These are phyloP conservation scores for Heliconius cydno DNA, from an alignment of 2,888 invertebrate genomes.

Conservation along the genomic window DNA sequence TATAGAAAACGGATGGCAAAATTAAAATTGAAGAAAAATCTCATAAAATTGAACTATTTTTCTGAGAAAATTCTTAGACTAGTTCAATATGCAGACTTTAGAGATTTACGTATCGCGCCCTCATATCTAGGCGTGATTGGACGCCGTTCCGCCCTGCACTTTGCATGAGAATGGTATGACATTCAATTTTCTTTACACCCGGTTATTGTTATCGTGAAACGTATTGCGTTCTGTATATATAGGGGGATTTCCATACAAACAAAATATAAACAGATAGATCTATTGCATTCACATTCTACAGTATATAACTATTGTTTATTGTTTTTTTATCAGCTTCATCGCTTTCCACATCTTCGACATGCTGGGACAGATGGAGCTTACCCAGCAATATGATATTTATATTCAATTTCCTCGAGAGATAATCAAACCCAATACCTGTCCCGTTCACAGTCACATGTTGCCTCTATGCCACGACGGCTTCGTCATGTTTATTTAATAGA, in stretches of 20 bases:
- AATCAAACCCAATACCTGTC: too few species aligned
- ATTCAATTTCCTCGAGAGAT: too few species aligned
- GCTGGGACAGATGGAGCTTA: too few species aligned
- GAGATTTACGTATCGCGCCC: constrained; percentile 41
- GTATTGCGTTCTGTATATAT: constrained; percentile 14
- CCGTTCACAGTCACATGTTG: too few species aligned
- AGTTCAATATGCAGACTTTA: constrained; percentile 35
- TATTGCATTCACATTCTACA: neutral
- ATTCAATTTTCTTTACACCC: constrained; percentile 41
- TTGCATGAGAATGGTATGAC: constrained; percentile 41
- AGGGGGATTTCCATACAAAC: neutral
- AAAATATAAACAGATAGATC: neutral
- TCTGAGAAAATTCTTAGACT: constrained; percentile 34
- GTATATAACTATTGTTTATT: neutral
- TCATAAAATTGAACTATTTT: constrained; percentile 39
- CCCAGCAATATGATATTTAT: too few species aligned
- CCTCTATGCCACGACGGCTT: too few species aligned
- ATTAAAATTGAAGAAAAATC: constrained; percentile 24
- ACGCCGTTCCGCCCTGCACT: constrained; percentile 39
- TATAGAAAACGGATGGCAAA: constrained; percentile 5
- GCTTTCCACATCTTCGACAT: too few species aligned
- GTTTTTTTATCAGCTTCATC: too few species aligned
- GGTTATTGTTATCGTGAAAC: constrained; percentile 37
- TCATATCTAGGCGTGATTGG: constrained; percentile 42
- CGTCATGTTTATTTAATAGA: too few species aligned